Percentiles rank a stretch among this genome's conserved stretches.
Conservation (phyloP, 2,113 vertebrate genomes). For the Xenus cinereus region DNA sequence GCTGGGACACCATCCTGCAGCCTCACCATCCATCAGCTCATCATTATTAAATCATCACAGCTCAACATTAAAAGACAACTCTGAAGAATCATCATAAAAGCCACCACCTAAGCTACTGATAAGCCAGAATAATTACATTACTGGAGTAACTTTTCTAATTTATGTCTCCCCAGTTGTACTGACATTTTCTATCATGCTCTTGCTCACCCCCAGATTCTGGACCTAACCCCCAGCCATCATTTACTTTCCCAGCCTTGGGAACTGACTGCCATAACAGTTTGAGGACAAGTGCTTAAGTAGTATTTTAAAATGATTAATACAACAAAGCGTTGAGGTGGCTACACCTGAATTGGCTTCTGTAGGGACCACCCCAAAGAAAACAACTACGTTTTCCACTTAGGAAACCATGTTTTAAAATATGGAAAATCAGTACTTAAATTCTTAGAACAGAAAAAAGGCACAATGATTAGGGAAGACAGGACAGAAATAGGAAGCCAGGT, state of each 20-base stretch:
- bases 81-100: not conserved
- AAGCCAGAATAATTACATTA: not conserved
- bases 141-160: not conserved
- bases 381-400: not conserved
- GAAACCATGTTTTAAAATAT: not conserved
- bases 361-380: not conserved
- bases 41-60: not conserved
- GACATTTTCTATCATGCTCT: not conserved
- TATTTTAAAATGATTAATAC: not conserved
- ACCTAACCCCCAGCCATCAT: not conserved
- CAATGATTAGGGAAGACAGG: not conserved
- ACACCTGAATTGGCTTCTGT: not conserved
- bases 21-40: not conserved
- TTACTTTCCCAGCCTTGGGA: not conserved
- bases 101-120: not conserved
- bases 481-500: not conserved
- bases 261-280: not conserved
- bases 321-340: rapidly evolving
- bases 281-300: not conserved
- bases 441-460: not conserved
- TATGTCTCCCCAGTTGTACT: not conserved
- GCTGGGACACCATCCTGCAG: not conserved
- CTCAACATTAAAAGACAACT: rapidly evolving
- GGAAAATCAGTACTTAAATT: not conserved
- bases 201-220: not conserved